phyloP scores from a whole-genome alignment of 2,888 invertebrate species.

The Chrysolina oricalcia region DNA sequence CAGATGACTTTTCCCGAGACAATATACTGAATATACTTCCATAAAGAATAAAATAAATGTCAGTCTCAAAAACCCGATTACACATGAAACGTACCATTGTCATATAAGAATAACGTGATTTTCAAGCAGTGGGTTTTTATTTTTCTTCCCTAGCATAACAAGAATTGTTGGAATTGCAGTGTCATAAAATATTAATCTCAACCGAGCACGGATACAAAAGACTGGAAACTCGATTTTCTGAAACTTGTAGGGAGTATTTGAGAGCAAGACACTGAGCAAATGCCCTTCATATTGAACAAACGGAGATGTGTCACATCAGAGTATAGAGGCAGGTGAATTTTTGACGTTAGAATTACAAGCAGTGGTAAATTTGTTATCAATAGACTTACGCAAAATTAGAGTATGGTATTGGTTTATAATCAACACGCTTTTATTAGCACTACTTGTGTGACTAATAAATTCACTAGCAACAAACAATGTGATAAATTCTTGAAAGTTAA shows the following conservation, averaged over 20 bases:
- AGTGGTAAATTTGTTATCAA: no score
- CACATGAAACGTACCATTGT: not conserved
- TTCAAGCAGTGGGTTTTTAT: constrained; percentile 9
- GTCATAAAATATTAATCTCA: constrained; percentile 14
- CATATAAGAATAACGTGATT: not conserved
- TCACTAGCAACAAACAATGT: no score
- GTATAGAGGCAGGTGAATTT: no score
- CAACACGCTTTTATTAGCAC: no score
- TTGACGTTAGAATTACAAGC: no score
- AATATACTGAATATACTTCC: not conserved
- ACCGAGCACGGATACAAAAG: not conserved
- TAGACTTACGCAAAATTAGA: no score
- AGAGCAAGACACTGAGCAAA: not conserved
- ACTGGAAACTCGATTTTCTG: not conserved
- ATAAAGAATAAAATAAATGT: constrained; percentile 7
- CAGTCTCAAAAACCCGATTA: not conserved
- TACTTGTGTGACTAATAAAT: no score
- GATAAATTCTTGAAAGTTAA: no score
- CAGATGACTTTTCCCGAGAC: not conserved
- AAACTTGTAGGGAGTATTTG: not conserved
- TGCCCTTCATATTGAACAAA: no score
- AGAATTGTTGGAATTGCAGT: constrained; percentile 10
- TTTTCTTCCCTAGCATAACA: constrained; percentile 10
- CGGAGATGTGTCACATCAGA: no score
- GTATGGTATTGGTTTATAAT: no score